Percentiles rank a stretch among this genome's conserved stretches.
phyloP scores from a whole-genome alignment of 2,888 invertebrate genomes.

The Timema cristinae region DNA sequence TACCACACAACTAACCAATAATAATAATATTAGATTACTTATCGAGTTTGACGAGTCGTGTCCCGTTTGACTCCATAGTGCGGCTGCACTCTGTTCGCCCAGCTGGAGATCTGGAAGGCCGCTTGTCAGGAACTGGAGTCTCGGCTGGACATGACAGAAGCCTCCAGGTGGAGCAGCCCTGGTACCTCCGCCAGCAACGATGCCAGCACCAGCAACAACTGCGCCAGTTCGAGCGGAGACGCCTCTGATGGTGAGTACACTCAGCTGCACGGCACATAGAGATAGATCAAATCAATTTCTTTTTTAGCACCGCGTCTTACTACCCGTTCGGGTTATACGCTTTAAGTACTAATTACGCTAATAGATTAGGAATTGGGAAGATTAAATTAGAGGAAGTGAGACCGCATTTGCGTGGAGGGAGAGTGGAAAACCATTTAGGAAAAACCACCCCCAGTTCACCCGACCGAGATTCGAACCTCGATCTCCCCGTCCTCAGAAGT shows the following conservation, averaged over 20 bases:
- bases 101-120: conserved; percentile 88
- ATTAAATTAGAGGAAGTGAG: no score
- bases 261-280: not conserved
- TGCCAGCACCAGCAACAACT: conserved; percentile 40
- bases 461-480: no score
- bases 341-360: no score
- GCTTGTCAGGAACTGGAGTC: conserved; percentile 55
- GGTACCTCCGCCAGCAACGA: conserved; percentile 41
- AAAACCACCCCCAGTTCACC: no score
- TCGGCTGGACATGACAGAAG: conserved; percentile 37
- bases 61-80: conserved; percentile 52
- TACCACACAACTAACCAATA: no score
- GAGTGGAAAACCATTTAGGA: no score
- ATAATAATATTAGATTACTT: no score
- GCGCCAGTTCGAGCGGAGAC: conserved; percentile 53
- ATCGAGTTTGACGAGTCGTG: no score
- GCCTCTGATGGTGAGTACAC: conserved; percentile 64
- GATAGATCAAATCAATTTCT: not conserved
- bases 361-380: no score
- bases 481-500: no score
- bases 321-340: no score
- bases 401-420: no score
- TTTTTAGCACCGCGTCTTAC: not conserved
- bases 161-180: conserved; percentile 39
- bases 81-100: conserved; percentile 80